A percentile compares a stretch with the other conserved stretches of the same genome.
Conservation (phyloP, 2,797 vertebrate genomes). For the Trichosurus vulpecula region DNA sequence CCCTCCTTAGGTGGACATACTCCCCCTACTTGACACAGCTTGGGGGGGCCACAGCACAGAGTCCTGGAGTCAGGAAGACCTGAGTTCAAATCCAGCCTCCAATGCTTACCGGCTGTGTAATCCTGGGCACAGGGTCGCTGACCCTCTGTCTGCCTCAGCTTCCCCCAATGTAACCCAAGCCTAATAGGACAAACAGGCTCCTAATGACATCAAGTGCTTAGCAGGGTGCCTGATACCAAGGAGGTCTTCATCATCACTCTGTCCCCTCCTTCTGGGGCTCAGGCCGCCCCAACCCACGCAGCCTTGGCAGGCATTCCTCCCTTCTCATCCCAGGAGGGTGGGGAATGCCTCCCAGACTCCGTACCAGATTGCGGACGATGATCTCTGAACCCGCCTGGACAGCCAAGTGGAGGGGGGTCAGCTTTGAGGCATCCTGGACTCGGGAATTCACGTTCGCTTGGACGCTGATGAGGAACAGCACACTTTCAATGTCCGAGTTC, state of each 20-base stretch:
- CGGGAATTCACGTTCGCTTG: conserved; percentile 98
- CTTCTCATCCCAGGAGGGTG: too few relatives aligned
- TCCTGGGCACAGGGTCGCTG: not conserved
- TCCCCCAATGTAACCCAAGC: not conserved
- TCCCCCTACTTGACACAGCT: not conserved
- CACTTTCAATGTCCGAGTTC: conserved; percentile 97
- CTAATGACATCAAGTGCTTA: not conserved
- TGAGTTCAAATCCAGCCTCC: not conserved
- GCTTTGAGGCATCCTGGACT: conserved; percentile 96
- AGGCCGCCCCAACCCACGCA: too few relatives aligned
- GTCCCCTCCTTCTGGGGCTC: not conserved
- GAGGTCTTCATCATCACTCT: accelerated
- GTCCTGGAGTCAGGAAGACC: not conserved
- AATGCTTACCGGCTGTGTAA: not conserved
- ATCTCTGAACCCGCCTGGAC: conserved; percentile 99
- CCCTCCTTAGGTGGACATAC: not conserved
- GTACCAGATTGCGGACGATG: conserved; percentile 98
- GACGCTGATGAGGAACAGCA: conserved; percentile 98
- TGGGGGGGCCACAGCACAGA: not conserved
- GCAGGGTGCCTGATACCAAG: too few relatives aligned
- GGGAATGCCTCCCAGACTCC: not conserved
- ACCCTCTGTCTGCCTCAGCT: not conserved
- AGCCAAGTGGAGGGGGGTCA: conserved; percentile 95
- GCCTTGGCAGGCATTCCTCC: too few relatives aligned
- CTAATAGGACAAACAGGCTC: not conserved